A percentile compares a stretch with the other conserved stretches of the same genome.
phyloP scores from a whole-genome alignment of 1,140 invertebrate species.

The Megathymus violae region DNA sequence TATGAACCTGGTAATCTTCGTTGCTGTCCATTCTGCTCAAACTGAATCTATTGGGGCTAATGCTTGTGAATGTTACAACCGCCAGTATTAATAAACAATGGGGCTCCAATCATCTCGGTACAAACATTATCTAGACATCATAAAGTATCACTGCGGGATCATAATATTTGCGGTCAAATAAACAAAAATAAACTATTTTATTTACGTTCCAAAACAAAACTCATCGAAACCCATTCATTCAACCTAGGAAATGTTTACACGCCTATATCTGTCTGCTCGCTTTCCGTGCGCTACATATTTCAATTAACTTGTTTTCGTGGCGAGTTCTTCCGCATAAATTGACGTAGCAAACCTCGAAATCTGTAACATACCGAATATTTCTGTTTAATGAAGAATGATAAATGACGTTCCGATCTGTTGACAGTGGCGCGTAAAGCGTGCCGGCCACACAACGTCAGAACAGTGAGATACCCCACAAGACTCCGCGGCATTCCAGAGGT shows the following conservation, averaged over 20 bases:
- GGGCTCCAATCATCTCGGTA: too few species aligned
- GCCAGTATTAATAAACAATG: too few species aligned
- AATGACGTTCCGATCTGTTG: slow-evolving; percentile 11
- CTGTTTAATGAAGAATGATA: slow-evolving; percentile 28
- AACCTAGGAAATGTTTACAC: slow-evolving; percentile 31
- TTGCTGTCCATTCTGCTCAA: too few species aligned
- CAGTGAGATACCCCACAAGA: slow-evolving; percentile 24
- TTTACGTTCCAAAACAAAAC: neutral
- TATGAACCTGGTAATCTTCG: too few species aligned
- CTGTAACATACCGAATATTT: slow-evolving; percentile 20
- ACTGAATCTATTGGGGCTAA: too few species aligned
- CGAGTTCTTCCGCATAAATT: slow-evolving; percentile 25
- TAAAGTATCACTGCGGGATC: too few species aligned
- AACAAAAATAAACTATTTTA: neutral
- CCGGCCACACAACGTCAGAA: slow-evolving; percentile 4
- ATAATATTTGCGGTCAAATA: neutral
- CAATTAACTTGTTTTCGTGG: slow-evolving; percentile 26
- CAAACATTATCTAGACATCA: too few species aligned
- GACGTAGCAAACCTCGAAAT: slow-evolving; percentile 13
- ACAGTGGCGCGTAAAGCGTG: slow-evolving; percentile 2
- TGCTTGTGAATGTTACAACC: too few species aligned
- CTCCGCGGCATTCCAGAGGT: slow-evolving; percentile 18
- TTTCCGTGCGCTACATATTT: slow-evolving; percentile 11
- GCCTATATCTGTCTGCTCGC: slow-evolving; percentile 21
- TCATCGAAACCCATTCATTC: slow-evolving; percentile 7